A percentile compares a stretch with the other conserved stretches of the same genome.
These are phyloP conservation scores for Micoletzkya japonica DNA, from an alignment of 2,888 invertebrate species.

Conservation along the genomic window DNA sequence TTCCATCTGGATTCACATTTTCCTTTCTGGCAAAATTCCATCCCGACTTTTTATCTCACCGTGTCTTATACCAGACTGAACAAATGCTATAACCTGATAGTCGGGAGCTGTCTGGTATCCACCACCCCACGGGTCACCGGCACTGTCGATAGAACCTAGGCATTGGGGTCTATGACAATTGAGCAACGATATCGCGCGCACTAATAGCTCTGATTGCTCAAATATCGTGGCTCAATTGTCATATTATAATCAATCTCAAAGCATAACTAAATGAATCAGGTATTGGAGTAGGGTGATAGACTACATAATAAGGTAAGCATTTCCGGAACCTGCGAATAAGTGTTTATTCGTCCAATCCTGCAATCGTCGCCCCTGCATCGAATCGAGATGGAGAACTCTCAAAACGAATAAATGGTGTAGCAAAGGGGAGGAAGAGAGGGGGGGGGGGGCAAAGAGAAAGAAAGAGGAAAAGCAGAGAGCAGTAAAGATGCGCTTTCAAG, in stretches of 20 bases:
- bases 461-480: background rate
- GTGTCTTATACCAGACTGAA: no score
- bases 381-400: background rate
- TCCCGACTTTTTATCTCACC: no score
- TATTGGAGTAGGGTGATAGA: no score
- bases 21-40: background rate
- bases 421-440: constrained; percentile 8
- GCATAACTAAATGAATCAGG: no score
- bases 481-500: constrained; percentile 15
- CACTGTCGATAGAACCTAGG: constrained; percentile 24
- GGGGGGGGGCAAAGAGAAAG: background rate
- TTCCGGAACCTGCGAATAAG: constrained; percentile 44
- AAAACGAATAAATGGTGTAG: constrained; percentile 17
- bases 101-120: constrained; percentile 18
- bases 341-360: constrained; percentile 61
- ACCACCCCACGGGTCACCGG: constrained; percentile 12
- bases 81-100: constrained; percentile 1
- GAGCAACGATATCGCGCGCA: no score
- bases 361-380: constrained; percentile 35
- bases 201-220: no score
- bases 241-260: no score
- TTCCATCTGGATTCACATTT: background rate
- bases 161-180: no score
- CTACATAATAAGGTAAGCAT: no score
- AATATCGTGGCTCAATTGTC: no score